Evolutionary conservation across 2,888 invertebrate species (phyloP).

Genomic region (Choreutis nemorana): DNA sequence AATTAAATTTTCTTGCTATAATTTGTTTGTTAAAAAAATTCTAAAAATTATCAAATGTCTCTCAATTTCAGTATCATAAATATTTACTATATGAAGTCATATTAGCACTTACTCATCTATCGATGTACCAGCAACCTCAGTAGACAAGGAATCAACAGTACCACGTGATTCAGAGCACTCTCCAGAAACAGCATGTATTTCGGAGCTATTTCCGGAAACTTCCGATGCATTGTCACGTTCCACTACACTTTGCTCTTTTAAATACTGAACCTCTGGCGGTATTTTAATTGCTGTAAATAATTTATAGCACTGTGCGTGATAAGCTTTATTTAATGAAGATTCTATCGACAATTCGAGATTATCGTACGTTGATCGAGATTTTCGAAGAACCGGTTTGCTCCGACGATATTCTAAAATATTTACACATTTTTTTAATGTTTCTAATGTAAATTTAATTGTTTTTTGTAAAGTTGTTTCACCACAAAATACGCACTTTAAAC

Average conservation of each 20-base stretch:
- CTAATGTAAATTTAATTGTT: constrained; percentile 12
- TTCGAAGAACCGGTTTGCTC: constrained; percentile 14
- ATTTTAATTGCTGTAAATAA: constrained; percentile 14
- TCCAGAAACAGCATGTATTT: constrained; percentile 10
- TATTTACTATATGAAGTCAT: constrained; percentile 11
- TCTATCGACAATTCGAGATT: constrained; percentile 13
- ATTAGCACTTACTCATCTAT: constrained; percentile 12
- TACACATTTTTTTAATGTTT: constrained; percentile 14
- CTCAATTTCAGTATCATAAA: constrained; percentile 8
- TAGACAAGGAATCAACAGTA: constrained; percentile 7
- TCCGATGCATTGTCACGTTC: constrained; percentile 12
- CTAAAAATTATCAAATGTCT: constrained; percentile 10
- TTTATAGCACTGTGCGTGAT: constrained; percentile 16
- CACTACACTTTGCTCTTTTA: constrained; percentile 11
- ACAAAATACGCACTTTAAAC: constrained; percentile 12
- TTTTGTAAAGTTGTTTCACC: constrained; percentile 11
- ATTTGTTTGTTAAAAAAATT: constrained; percentile 8
- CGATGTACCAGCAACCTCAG: constrained; percentile 12
- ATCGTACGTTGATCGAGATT: constrained; percentile 11
- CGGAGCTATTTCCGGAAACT: constrained; percentile 13
- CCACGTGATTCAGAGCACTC: constrained; percentile 10
- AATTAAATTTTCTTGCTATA: too few relatives aligned
- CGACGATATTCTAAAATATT: constrained; percentile 14
- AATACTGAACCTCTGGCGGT: constrained; percentile 11
- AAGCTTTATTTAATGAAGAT: constrained; percentile 13